Evolutionary conservation across 2,797 vertebrate genomes (phyloP).

Genomic region (Liparis tanakae): DNA sequence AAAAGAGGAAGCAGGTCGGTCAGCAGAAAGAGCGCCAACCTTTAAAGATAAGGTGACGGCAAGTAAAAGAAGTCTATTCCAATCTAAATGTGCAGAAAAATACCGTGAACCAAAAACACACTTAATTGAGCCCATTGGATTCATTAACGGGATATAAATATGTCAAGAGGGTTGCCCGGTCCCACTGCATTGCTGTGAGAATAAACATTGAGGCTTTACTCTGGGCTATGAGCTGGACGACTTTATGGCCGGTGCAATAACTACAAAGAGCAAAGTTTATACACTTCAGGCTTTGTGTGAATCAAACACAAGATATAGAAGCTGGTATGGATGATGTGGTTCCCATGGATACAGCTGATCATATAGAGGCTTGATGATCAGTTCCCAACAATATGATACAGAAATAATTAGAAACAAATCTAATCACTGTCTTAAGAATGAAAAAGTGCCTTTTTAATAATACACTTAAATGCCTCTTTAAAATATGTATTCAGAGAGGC

Average conservation of each 20-base stretch:
- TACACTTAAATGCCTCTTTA: neutral
- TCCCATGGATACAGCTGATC: neutral
- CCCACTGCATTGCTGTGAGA: conserved; percentile 1
- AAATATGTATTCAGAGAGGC: neutral
- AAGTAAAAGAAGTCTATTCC: neutral
- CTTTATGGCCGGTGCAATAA: neutral
- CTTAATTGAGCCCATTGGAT: conserved; percentile 7
- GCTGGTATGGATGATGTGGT: neutral
- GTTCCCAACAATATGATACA: too few relatives aligned
- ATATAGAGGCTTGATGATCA: too few relatives aligned
- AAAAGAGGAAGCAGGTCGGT: conserved; percentile 81
- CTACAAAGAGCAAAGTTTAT: neutral
- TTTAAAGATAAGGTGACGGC: conserved; percentile 60
- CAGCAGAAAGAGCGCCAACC: conserved; percentile 70
- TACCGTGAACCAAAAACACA: neutral
- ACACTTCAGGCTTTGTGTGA: neutral
- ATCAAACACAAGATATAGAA: neutral
- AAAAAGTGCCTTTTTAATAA: neutral
- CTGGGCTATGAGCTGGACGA: neutral
- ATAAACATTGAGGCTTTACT: neutral
- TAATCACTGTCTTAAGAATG: neutral
- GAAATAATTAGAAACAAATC: too few relatives aligned
- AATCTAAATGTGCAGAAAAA: neutral
- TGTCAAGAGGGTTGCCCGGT: conserved; percentile 6
- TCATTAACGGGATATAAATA: conserved; percentile 14